These are phyloP conservation scores for Rhincodon typus DNA, from an alignment of 2,797 vertebrate species.

Conservation along the genomic window DNA sequence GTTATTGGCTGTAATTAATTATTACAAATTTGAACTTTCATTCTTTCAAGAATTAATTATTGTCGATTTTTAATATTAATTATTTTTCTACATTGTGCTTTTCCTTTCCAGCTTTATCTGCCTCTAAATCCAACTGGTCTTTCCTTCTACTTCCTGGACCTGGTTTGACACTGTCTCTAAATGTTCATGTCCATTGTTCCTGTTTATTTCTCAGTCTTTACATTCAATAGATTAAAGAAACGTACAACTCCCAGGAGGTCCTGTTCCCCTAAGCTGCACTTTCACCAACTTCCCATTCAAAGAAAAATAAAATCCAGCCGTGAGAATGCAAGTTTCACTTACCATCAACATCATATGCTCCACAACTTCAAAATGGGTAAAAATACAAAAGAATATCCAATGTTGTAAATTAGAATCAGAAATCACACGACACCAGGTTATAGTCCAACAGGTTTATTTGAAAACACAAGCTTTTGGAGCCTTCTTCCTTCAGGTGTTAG, in stretches of 20 bases:
- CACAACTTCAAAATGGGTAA: too few species aligned
- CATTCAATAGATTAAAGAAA: neutral
- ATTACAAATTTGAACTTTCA: neutral
- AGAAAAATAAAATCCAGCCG: neutral
- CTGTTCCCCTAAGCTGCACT: neutral
- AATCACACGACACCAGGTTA: too few species aligned
- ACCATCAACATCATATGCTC: neutral
- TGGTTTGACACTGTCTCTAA: neutral
- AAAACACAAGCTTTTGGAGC: too few species aligned
- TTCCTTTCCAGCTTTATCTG: neutral
- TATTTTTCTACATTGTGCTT: neutral
- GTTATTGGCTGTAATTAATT: neutral
- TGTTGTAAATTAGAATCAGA: neutral
- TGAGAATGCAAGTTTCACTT: neutral
- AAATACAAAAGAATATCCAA: neutral
- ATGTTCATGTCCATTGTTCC: neutral
- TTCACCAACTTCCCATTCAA: neutral
- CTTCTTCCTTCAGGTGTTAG: too few species aligned
- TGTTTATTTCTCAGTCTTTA: neutral
- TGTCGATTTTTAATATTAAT: neutral
- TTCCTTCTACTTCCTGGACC: neutral
- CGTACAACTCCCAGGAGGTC: neutral
- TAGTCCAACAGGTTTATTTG: too few species aligned
- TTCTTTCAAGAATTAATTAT: neutral
- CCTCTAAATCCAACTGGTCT: neutral